phyloP scores from a whole-genome alignment of 1,140 invertebrate genomes.

The Achatina immaculata region DNA sequence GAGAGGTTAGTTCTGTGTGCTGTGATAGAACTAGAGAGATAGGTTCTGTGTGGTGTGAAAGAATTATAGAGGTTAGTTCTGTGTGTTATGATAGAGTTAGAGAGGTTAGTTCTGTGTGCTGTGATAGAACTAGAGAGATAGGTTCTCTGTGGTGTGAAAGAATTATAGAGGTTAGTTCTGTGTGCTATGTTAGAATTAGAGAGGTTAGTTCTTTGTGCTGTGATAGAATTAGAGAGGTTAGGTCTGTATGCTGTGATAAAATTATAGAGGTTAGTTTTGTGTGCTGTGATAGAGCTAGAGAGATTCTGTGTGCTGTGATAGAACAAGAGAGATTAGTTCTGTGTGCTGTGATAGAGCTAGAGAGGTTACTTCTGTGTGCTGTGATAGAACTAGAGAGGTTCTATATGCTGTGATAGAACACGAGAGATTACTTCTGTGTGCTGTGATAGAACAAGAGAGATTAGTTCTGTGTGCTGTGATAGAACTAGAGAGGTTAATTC shows the following conservation, averaged over 20 bases:
- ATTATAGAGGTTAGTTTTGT: not conserved
- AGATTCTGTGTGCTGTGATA: too few species aligned
- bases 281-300: too few species aligned
- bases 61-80: too few species aligned
- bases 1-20: too few species aligned
- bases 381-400: too few species aligned
- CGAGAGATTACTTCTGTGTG: not conserved
- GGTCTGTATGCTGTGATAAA: too few species aligned
- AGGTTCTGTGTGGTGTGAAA: not conserved
- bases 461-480: too few species aligned
- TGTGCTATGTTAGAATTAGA: too few species aligned
- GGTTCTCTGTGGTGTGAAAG: slow-evolving; percentile 4
- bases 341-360: not conserved
- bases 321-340: slow-evolving; percentile 27
- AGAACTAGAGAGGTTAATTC: slow-evolving; percentile 27
- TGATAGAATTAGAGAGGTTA: not conserved
- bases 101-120: not conserved
- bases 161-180: not conserved
- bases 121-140: too few species aligned
- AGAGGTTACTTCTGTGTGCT: too few species aligned
- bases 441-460: too few species aligned
- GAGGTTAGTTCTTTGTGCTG: not conserved
- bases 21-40: too few species aligned
- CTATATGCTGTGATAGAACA: not conserved
- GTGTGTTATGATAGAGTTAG: not conserved